These are phyloP conservation scores for Corythaeola cristata DNA, from an alignment of 2,113 vertebrate species.

Conservation along the genomic window DNA sequence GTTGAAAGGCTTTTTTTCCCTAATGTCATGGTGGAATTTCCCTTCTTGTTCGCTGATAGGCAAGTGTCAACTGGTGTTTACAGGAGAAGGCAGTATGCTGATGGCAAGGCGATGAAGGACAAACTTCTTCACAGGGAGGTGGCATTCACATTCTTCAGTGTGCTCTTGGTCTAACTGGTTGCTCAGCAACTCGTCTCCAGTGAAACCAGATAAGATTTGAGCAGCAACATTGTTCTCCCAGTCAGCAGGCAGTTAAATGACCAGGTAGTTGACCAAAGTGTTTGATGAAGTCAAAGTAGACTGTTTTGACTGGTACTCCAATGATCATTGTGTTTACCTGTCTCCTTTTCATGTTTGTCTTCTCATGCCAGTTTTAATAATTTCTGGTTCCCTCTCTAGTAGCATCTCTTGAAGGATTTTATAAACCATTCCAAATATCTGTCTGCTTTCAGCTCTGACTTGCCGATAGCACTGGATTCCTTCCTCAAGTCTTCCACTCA, in stretches of 20 bases:
- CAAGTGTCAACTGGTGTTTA: conserved; percentile 7
- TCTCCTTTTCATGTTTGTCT: background rate
- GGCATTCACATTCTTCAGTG: conserved; percentile 16
- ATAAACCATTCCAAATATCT: background rate
- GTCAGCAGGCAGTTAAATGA: background rate
- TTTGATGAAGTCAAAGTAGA: background rate
- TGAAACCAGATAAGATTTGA: conserved; percentile 47
- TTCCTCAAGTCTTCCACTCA: background rate
- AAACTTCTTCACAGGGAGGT: background rate
- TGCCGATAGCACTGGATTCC: background rate
- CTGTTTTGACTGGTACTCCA: background rate
- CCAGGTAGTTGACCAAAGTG: background rate
- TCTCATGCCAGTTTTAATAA: background rate
- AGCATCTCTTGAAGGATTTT: background rate
- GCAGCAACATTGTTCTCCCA: conserved; percentile 10
- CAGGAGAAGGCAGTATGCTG: background rate
- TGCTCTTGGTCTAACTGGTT: conserved; percentile 24
- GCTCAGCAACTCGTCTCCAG: conserved; percentile 3
- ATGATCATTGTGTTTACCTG: background rate
- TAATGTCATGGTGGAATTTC: background rate
- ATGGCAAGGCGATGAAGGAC: background rate
- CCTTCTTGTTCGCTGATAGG: background rate
- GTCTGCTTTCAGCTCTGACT: background rate
- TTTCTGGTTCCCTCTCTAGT: background rate
- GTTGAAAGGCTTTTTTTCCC: background rate